Base-by-base conservation (phyloP, 2,797 vertebrate species). In the Gymnopithys bicolor region DNA sequence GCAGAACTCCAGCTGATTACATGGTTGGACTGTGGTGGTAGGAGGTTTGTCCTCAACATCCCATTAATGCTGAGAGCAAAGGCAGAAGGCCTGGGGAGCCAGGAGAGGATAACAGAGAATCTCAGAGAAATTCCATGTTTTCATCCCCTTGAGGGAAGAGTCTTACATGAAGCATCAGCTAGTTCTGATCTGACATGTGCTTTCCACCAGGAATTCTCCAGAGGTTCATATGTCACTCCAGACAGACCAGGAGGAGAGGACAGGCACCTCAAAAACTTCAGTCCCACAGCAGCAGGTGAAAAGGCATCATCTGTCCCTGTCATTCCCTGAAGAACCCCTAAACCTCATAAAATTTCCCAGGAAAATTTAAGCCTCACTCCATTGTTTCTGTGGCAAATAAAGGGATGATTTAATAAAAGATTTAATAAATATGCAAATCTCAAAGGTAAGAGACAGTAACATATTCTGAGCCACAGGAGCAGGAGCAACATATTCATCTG, bases 1-100 rank as follows among this genome's bases (percentile, higher is more conserved):
- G 87, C 46, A 88, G 39, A 81, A 25, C 62, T 85, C 82, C 83
- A 84, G 85, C 76, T 93, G 82, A 32, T 59, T 80, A 14, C 76
- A 37, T 0, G 6, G 49, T 1, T 77, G 68, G 55, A 78, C 58
- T 43, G 22, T 10, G 6, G 9, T 12, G 5, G 14, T 9, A 3
- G 32, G 48, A 49, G 56, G n/a, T 80, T 79, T 55, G 59, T 76
- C 51, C 59, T 69, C 87, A 35, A 10, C 19, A 4, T 11, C 22
- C 5, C 19, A 15, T 32, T 45, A 79, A 39, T 1, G 10, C 51
- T 55, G 66, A 68, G 55, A 79, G 22, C 18, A 67, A 37, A 59
- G 19, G 55, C 39, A 87, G 63, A 39, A 51, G 24, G 35, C 33
- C 16, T 23, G 32, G 45, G 0, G 15, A 78, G 37, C 27, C 58